Conservation (phyloP, 2,888 invertebrate species). For the Tachina fera region DNA sequence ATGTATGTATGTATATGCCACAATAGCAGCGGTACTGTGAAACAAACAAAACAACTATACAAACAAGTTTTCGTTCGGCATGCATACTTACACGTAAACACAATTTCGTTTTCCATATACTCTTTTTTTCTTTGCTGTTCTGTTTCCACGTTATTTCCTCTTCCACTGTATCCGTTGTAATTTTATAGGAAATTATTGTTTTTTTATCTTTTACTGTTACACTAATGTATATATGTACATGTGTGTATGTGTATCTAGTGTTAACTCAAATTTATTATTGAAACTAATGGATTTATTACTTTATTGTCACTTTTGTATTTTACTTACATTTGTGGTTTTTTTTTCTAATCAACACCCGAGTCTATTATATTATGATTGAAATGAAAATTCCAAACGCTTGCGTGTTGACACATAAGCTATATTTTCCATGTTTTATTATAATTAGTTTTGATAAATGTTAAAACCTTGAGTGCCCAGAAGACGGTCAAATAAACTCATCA, state of each 20-base stretch:
- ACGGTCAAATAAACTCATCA: no score
- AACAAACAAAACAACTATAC: constrained; percentile 69
- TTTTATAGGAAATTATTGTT: constrained; percentile 25
- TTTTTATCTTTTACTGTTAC: constrained; percentile 20
- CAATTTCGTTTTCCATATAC: constrained; percentile 19
- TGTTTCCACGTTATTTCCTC: constrained; percentile 22
- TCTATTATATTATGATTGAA: background rate
- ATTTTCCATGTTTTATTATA: no score
- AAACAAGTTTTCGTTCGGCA: constrained; percentile 46
- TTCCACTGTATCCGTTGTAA: constrained; percentile 11
- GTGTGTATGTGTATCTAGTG: background rate
- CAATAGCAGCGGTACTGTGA: constrained; percentile 7
- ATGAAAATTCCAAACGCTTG: no score
- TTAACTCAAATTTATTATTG: constrained; percentile 59
- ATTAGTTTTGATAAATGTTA: no score
- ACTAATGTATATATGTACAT: background rate
- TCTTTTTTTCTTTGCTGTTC: constrained; percentile 1
- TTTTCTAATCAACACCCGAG: constrained; percentile 5
- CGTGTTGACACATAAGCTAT: no score
- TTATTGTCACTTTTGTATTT: background rate
- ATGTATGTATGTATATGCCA: background rate
- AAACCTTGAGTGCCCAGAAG: no score
- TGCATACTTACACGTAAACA: constrained; percentile 52
- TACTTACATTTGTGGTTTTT: background rate
- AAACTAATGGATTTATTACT: constrained; percentile 36